Base-by-base conservation (phyloP, 2,797 vertebrate species). In the Mallotus villosus region DNA sequence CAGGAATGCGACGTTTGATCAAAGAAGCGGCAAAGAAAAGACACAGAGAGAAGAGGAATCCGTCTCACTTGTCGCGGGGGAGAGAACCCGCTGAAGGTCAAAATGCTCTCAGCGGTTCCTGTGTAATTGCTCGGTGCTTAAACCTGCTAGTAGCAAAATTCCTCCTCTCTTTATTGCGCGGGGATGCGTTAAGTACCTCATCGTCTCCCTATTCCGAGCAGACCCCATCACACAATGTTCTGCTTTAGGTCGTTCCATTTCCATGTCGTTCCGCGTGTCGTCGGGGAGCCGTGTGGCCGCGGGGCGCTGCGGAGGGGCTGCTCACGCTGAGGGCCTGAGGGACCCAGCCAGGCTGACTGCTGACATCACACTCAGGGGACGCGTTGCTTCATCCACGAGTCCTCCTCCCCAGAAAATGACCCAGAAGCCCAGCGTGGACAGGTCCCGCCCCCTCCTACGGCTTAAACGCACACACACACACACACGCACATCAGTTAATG, bases 401-500 rank as follows among this genome's bases (percentile, higher is more conserved):
- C 69, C 79, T 68, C 72, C 57, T 46, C 69, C 79, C 70, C 72
- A 62, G 29, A 76, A 67, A 69, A 81, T 81, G 69, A 68, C 64
- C 74, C 78, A 69, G 34, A n/a, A 70, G 61, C 32, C 61, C 8
- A 70, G 29, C 74, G 68, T 55, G 69, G 71, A 70, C 17, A 5
- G 5, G 9, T 9, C 46, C 11, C 41, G 19, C 73, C n/a, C 2
- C 0, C 62, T 19, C 29, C 62, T 12, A 32, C 27, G 29, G 21
- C 27, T 34, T 17, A 5, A 25, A 29, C 27, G 25, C 25, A 63
- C 16, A 9, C 60, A 24, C 29, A 32, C 29, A 29, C 25, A 63
- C 27, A 11, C 29, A 12, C 62, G 67, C 59, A 74, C 59, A 29
- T 76, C 71, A 32, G 85, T 75, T 91, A 87, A 89, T 87, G 82